Evolutionary conservation across 2,797 vertebrate genomes (phyloP).

Genomic region (Spea hammondii): DNA sequence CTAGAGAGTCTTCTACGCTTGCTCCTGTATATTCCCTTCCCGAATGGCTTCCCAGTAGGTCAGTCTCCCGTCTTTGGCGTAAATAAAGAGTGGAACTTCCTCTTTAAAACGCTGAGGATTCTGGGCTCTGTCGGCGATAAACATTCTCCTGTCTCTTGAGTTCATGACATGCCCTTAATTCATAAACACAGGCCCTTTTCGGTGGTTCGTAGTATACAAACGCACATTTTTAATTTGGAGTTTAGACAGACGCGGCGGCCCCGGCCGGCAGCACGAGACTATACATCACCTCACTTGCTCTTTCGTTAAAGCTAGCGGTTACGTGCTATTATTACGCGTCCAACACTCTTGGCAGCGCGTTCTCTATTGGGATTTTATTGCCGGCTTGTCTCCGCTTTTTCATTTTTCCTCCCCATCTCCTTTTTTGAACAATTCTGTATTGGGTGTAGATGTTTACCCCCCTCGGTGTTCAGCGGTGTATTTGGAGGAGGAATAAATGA

Average conservation of each 20-base stretch:
- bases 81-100: neutral
- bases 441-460: too few species aligned
- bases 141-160: neutral
- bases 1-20: too few species aligned
- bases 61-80: too few species aligned
- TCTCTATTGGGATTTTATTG: neutral
- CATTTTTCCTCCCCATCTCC: neutral
- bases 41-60: too few species aligned
- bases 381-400: neutral
- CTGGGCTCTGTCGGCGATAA: neutral
- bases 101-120: neutral
- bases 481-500: too few species aligned
- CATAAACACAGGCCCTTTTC: neutral
- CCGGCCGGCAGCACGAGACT: slow-evolving; percentile 15
- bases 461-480: too few species aligned
- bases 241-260: slow-evolving; percentile 25
- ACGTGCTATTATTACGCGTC: slow-evolving; percentile 19
- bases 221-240: slow-evolving; percentile 17
- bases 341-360: slow-evolving; percentile 18
- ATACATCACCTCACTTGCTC: slow-evolving; percentile 38
- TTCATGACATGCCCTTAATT: slow-evolving; percentile 19
- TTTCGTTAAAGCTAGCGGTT: slow-evolving; percentile 25
- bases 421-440: neutral
- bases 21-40: too few species aligned
- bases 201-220: slow-evolving; percentile 9